Evolutionary conservation across 2,797 vertebrate species (phyloP), one percentile per base, ranked within the genome.

Genomic region (Echeneis naucrates): DNA sequence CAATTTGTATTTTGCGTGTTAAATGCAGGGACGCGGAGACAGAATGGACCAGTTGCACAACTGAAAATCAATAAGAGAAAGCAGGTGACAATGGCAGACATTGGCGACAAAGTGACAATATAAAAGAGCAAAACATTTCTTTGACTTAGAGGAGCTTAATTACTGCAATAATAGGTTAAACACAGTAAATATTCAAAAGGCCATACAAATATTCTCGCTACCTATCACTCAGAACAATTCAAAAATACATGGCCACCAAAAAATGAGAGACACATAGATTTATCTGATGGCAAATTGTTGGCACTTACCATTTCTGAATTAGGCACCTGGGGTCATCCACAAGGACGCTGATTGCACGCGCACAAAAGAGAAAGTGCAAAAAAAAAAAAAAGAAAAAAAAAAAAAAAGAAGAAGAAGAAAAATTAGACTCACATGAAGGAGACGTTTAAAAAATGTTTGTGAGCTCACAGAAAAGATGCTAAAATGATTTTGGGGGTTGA

Each of bases 291-390:
- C 24, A 60, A 85, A 91, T 88, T 71, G 58, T 75, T 81, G 68
- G 55, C 87, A 94, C 93, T 94, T 83, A 95, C 94, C 92, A 47
- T 65, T 45, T 78, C 48, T 85, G 68, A 83, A 86, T 83, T 37
- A 54, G 87, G 72, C 88, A 84, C 72, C 84, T 78, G 79, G 86
- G 89, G 83, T 92, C 86, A 85, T 90, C 87, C 84, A 69, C 77
- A 57, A 77, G 63, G 77, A 59, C 72, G 87, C 80, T 30, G 69
- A 86, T 78, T 86, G 87, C 70, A 35, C 38, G 26, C 23, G 61
- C 66, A 68, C 45, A 63, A 67, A 77, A 85, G 48, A 78, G 61
- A 82, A 79, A 54, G 62, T 35, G 9, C 62, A 59, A 32, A 50
- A 50, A 72, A 32, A 30, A 30, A 27, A 35, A 79, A 62, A 57